Conservation (phyloP, 2,888 invertebrate genomes). For the Toxonevra muliebris region DNA sequence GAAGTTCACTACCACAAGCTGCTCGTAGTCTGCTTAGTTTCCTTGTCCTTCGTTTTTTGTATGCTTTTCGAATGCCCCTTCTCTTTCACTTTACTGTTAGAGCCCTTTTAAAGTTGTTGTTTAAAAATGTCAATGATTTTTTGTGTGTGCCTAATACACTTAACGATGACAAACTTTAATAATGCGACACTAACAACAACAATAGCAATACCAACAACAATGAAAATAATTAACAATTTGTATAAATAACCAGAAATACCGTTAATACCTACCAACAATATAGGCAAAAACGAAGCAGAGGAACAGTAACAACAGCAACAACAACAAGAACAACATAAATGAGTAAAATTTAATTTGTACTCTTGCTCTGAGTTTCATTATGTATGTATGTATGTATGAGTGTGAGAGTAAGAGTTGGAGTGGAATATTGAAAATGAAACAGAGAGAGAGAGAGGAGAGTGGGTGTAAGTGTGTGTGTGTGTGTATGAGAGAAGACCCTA, state of each 20-base stretch:
- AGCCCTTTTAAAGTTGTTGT: not conserved
- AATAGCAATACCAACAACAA: not conserved
- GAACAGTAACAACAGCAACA: slow-evolving; percentile 9
- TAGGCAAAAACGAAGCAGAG: not conserved
- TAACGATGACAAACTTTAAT: not conserved
- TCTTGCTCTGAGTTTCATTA: too few species aligned
- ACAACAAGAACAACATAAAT: slow-evolving; percentile 1
- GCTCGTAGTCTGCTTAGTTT: not conserved
- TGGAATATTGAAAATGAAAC: too few species aligned
- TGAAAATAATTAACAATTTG: slow-evolving; percentile 24
- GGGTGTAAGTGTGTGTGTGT: too few species aligned
- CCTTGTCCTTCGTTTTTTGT: not conserved
- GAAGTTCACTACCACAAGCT: not conserved
- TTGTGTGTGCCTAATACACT: not conserved
- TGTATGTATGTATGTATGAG: too few species aligned
- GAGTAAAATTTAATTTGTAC: too few species aligned
- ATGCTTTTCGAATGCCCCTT: too few species aligned
- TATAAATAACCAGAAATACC: slow-evolving; percentile 21
- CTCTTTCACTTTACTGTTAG: not conserved
- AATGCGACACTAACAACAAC: not conserved
- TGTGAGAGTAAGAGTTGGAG: too few species aligned
- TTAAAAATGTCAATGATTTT: not conserved
- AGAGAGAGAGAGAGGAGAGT: too few species aligned
- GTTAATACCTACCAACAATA: slow-evolving; percentile 6
- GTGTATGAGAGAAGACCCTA: too few species aligned